Base-by-base conservation (phyloP, 2,113 vertebrate species). In the Passer montanus region DNA sequence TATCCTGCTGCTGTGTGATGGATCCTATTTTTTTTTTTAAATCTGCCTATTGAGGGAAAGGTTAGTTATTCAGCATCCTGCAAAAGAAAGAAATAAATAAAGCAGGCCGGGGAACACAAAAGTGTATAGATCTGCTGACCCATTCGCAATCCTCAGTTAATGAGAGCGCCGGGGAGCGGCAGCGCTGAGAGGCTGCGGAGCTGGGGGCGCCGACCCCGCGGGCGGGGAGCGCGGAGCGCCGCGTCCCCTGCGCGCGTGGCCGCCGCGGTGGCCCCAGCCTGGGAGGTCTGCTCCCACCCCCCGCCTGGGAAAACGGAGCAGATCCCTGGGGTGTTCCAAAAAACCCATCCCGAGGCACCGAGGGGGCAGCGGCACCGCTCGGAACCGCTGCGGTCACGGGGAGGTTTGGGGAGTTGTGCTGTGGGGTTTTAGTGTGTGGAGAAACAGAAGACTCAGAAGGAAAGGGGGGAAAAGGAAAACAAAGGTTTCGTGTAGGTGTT, bases 11-110 rank as follows among this genome's bases (percentile, higher is more conserved):
- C 93, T 92, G 87, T 94, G 94, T 14, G 87, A 96, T 93, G 92
- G 96, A 96, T 96, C 96, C 90, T 89, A 43, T 70, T 87, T 97
- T 94, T 87, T 97, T 92, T 97, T 92, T 55, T 72, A 50, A 93
- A 93, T 90, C 96, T 92, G 22, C 80, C 94, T 88, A 75, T 92
- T 90, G 95, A 91, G 68, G 93, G 49, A 84, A 89, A 91, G 93
- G 91, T 81, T 83, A 94, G 82, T 89, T 94, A 85, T 93, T 89
- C 95, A 94, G 82, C 94, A 92, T 93, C 84, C 64, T 58, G 89
- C 13, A 10, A 67, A 58, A 35, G 56, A 81, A 87, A 81, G 72
- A 93, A 97, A 88, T 62, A 93, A 97, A 96, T 92, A 90, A 94
- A 90, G 52, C 66, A 2, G 37, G 88, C 88, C 15, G 60, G 49